Conservation (phyloP, 2,888 invertebrate genomes). For the Escarpia spicata region DNA sequence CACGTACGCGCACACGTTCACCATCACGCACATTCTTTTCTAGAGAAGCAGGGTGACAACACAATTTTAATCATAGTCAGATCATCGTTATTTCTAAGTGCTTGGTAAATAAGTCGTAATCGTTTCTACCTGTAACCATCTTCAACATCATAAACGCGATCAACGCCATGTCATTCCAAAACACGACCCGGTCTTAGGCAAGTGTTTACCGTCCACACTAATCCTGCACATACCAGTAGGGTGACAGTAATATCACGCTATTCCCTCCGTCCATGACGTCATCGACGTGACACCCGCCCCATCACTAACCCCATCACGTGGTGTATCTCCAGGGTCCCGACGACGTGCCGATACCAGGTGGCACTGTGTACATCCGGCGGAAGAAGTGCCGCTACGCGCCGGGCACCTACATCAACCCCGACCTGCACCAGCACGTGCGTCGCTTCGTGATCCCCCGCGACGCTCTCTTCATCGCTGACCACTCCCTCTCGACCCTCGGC, state of each 20-base stretch:
- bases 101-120: too few relatives aligned
- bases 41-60: too few relatives aligned
- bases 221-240: too few relatives aligned
- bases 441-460: constrained; percentile 44
- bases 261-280: not conserved
- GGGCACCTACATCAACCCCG: constrained; percentile 38
- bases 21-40: too few relatives aligned
- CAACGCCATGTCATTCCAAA: too few relatives aligned
- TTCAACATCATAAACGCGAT: too few relatives aligned
- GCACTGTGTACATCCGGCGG: constrained; percentile 57
- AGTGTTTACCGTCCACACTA: too few relatives aligned
- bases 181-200: too few relatives aligned
- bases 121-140: too few relatives aligned
- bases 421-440: constrained; percentile 53
- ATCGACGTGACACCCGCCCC: not conserved
- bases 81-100: too few relatives aligned
- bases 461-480: not conserved
- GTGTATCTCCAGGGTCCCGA: constrained; percentile 45
- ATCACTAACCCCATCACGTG: not conserved
- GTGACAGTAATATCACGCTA: not conserved
- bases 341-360: constrained; percentile 59
- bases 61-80: too few relatives aligned
- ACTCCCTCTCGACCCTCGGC: not conserved
- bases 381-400: constrained; percentile 48
- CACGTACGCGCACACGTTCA: too few relatives aligned